Evolutionary conservation across 2,797 vertebrate species (phyloP).

Genomic region (Ataeniobius toweri): DNA sequence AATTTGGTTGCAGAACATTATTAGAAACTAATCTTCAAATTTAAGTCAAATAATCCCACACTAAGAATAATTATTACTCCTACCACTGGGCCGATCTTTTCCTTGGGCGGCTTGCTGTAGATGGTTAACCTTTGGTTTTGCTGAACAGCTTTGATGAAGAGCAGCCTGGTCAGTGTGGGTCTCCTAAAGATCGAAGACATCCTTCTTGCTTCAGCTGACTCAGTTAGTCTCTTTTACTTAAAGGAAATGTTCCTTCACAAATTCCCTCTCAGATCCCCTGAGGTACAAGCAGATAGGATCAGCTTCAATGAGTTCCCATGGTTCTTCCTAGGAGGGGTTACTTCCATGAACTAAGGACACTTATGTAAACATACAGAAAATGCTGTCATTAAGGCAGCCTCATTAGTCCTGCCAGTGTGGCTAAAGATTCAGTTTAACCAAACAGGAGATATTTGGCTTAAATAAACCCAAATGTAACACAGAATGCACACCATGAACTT

Average conservation of each 20-base stretch:
- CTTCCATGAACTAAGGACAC: conserved; percentile 33
- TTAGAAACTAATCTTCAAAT: neutral
- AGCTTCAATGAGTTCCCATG: conserved; percentile 59
- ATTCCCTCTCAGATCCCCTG: conserved; percentile 63
- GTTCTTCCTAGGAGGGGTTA: conserved; percentile 73
- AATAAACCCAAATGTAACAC: neutral
- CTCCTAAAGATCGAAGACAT: conserved; percentile 68
- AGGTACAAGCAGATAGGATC: conserved; percentile 46
- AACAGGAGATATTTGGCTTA: neutral
- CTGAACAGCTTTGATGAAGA: conserved; percentile 44
- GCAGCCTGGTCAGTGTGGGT: conserved; percentile 30
- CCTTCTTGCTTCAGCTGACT: conserved; percentile 28
- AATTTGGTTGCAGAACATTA: neutral
- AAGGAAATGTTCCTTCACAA: conserved; percentile 37
- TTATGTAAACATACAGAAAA: conserved; percentile 55
- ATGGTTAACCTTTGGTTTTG: conserved; percentile 64
- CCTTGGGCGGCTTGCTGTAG: conserved; percentile 79
- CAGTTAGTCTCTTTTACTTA: conserved; percentile 25
- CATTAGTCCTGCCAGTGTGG: conserved; percentile 1
- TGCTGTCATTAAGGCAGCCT: conserved; percentile 34
- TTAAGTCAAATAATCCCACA: neutral
- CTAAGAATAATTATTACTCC: conserved; percentile 50
- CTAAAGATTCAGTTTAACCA: neutral
- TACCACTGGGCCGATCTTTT: conserved; percentile 82
- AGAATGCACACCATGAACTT: neutral